Evolutionary conservation across 30 jellyfish, hydroid and myxozoan species (phyloP).

Genomic region (Rhopilema esculentum): DNA sequence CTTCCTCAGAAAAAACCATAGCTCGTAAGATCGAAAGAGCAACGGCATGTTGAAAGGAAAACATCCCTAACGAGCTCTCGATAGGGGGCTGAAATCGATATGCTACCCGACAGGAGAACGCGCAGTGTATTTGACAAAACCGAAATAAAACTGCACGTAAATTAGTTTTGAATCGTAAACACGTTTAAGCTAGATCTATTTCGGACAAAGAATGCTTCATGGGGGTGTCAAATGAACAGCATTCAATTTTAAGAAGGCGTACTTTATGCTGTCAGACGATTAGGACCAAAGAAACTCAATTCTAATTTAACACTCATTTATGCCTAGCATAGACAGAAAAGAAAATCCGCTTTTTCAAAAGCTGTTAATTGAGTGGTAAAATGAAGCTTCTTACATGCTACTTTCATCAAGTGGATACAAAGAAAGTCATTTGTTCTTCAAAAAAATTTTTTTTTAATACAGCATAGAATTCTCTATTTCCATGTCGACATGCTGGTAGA

Average conservation of each 20-base stretch:
- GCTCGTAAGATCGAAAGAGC: slow-evolving; percentile 35
- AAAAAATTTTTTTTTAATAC: background rate
- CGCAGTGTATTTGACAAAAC: slow-evolving; percentile 42
- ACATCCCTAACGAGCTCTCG: slow-evolving; percentile 51
- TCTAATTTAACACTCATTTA: background rate
- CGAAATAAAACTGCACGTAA: slow-evolving; percentile 8
- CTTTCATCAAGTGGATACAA: background rate
- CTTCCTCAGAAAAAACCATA: slow-evolving; percentile 38
- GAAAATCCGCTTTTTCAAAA: background rate
- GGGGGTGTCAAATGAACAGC: slow-evolving; percentile 20
- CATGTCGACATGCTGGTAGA: background rate
- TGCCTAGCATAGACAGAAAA: background rate
- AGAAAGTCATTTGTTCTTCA: background rate
- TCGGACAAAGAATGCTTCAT: slow-evolving; percentile 48
- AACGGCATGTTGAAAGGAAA: slow-evolving; percentile 67
- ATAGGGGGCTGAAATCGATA: slow-evolving; percentile 61
- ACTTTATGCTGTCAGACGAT: slow-evolving; percentile 12
- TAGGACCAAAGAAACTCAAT: background rate
- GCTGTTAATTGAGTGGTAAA: background rate
- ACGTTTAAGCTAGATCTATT: slow-evolving; percentile 19
- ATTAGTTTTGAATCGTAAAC: slow-evolving; percentile 66
- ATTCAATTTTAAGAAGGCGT: slow-evolving; percentile 2
- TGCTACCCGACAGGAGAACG: slow-evolving; percentile 44
- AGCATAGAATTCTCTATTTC: background rate
- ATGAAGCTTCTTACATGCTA: background rate